Evolutionary conservation across 2,113 vertebrate genomes (phyloP), one percentile per base, ranked within the genome.

Genomic region (Hippocampus barbouri): DNA sequence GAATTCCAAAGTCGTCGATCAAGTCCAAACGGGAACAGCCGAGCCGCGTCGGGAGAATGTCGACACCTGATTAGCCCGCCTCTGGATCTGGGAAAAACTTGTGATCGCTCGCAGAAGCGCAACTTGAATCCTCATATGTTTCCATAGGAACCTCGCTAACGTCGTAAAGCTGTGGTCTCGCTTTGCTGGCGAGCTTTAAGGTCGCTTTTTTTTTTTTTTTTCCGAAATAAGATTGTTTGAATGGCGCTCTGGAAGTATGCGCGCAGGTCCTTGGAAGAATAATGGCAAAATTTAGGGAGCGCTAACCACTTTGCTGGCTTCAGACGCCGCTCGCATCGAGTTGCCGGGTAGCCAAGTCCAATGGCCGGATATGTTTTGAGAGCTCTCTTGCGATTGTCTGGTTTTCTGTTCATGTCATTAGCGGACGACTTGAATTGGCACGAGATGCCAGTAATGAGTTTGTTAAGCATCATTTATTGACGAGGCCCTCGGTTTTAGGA

Each of bases 101-200:
- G 64, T 18, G 41, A 66, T 66, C 64, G 47, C 64, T 47, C 16
- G 23, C 41, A 66, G 64, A 18, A 66, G 23, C 43, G 47, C n/a
- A 25, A 66, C 64, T 66, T 66, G 64, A 66, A 66, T 66, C 43
- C 64, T 66, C 64, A 23, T 66, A 66, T 66, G 64, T 66, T 66
- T 66, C 64, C 64, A 66, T 66, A 66, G 64, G 64, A 47, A 66
- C 64, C 64, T 47, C 6, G 11, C 64, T 66, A 47, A 66, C n/a
- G 43, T 66, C 43, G 43, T 66, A 66, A 66, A 66, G 64, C 23
- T 47, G 64, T 47, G 64, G 64, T 66, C 23, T 61, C 8, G 27
- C 27, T 34, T 61, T 66, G 47, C 23, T 66, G 64, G 64, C 64
- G 8, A n/a, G 64, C 41, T 25, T 66, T 43, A 43, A 23, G 7